Percentiles rank a stretch among this genome's conserved stretches.
Conservation (phyloP, 2,113 vertebrate species). For the Rutilus rutilus region DNA sequence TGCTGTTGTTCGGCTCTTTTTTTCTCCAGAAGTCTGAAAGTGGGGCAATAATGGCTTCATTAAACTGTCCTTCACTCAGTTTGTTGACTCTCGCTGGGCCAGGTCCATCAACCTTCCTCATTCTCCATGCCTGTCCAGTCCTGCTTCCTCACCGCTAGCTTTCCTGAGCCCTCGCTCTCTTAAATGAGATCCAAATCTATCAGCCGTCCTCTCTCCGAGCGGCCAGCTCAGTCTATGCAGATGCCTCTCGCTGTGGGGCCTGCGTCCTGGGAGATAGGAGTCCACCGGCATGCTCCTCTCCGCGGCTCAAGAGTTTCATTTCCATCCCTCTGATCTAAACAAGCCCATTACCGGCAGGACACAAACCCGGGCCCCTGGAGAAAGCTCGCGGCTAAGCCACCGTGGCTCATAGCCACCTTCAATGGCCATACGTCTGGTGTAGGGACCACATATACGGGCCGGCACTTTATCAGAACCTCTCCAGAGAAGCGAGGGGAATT, state of each 20-base stretch:
- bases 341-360: conserved; percentile 77
- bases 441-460: conserved; percentile 50
- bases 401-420: conserved; percentile 74
- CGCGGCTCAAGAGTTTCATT: conserved; percentile 75
- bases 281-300: conserved; percentile 63
- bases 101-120: conserved; percentile 39
- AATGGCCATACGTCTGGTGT: conserved; percentile 68
- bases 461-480: conserved; percentile 76
- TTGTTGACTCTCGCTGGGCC: not conserved
- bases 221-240: conserved; percentile 51
- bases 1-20: not conserved
- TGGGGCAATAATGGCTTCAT: conserved; percentile 45
- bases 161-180: conserved; percentile 62
- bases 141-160: conserved; percentile 33
- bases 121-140: conserved; percentile 52
- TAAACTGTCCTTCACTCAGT: conserved; percentile 29
- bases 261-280: conserved; percentile 68
- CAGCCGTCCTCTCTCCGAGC: conserved; percentile 58
- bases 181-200: conserved; percentile 75
- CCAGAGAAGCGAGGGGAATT: conserved; percentile 78
- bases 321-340: conserved; percentile 82
- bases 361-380: conserved; percentile 65
- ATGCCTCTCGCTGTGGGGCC: conserved; percentile 56
- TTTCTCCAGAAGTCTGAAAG: conserved; percentile 29
- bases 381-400: conserved; percentile 75